A percentile compares a stretch with the other conserved stretches of the same genome.
These are phyloP conservation scores for Sipha maydis DNA, from an alignment of 2,888 invertebrate species.

Conservation along the genomic window DNA sequence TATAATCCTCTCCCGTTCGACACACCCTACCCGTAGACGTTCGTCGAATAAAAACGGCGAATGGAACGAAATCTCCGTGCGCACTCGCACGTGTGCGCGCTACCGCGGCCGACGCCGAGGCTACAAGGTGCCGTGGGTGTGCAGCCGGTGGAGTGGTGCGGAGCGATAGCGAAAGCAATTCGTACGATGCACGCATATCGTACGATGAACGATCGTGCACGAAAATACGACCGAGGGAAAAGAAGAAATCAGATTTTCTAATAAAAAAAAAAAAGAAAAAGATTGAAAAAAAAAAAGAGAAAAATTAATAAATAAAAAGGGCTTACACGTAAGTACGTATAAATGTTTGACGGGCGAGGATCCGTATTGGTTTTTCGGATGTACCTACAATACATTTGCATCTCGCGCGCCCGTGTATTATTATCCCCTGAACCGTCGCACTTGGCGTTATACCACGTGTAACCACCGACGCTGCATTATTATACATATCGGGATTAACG, in stretches of 20 bases:
- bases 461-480: neutral
- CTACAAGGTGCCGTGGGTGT: neutral
- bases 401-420: neutral
- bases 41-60: constrained; percentile 23
- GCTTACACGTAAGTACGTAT: too few relatives aligned
- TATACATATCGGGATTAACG: neutral
- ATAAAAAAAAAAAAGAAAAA: neutral
- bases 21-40: neutral
- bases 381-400: neutral
- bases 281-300: too few relatives aligned
- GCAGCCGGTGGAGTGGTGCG: too few relatives aligned
- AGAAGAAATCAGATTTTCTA: neutral
- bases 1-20: too few relatives aligned
- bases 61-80: constrained; percentile 18
- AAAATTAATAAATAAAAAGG: too few relatives aligned
- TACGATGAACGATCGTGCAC: neutral
- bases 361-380: neutral
- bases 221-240: neutral
- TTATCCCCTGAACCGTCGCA: neutral
- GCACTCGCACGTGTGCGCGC: neutral
- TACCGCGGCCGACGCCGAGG: neutral
- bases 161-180: neutral
- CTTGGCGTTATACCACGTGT: neutral
- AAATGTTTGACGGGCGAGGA: neutral
- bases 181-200: neutral